Base-by-base conservation (phyloP, 2,888 invertebrate genomes). In the Tinea trinotella region DNA sequence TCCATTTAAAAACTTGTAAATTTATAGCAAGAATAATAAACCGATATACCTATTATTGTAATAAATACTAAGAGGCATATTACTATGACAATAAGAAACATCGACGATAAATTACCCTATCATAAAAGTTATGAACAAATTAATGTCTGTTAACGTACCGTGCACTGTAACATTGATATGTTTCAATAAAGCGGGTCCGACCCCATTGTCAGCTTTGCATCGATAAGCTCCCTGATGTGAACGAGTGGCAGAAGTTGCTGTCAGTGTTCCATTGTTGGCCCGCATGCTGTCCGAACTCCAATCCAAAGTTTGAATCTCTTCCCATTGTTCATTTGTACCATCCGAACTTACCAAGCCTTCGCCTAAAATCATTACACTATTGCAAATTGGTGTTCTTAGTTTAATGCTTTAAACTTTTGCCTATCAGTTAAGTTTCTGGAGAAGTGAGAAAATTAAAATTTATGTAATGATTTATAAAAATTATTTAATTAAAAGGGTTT, bases 131-230 rank as follows among this genome's bases (percentile, higher is more conserved):
- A n/a, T n/a, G n/a, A n/a, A n/a, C n/a, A n/a, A n/a, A n/a, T n/a
- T n/a, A n/a, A n/a, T n/a, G n/a, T n/a, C n/a, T 22, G 22, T 35
- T 15, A 3, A 64, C 83, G 77, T 75, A 93, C 94, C 94, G 68
- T 94, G 93, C 13, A 94, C 92, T 60, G 91, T 90, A 52, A 94
- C 87, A 67, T 90, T 91, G 64, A 96, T 90, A 57, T 92, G 90
- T 83, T 95, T 95, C 64, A 91, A 88, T 5, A 96, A 88, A 5
- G 93, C 92, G 18, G 91, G 88, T 0, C 95, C 95, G 58, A 96
- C 93, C 53, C 92, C 92, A 73, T 96, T 96, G 64, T 91, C 90
- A 1, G 94, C 94, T 59, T 91, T 88, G 70, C 96, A 96, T 64
- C 95, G 90, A 76, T 95, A 96, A 66, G 89, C 88, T 5, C 95